A percentile compares a stretch with the other conserved stretches of the same genome.
phyloP scores from a whole-genome alignment of 1,140 invertebrate genomes.

The Ganaspis sp. region DNA sequence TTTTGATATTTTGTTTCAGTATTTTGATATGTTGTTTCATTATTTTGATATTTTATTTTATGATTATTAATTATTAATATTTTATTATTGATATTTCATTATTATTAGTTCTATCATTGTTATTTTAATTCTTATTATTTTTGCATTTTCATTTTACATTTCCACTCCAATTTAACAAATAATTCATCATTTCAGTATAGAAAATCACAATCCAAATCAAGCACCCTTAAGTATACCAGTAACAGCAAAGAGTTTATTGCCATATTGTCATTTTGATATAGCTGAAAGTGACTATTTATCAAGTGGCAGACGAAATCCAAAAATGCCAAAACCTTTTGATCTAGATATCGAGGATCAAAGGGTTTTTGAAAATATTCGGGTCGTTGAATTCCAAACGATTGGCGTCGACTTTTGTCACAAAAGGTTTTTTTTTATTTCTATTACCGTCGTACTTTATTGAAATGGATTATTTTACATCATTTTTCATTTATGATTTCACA shows the following conservation, averaged over 20 bases:
- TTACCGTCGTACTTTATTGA: too few relatives aligned
- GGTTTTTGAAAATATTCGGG: slow-evolving; percentile 67
- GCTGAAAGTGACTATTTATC: slow-evolving; percentile 76
- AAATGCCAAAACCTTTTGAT: slow-evolving; percentile 48
- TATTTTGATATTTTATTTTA: too few relatives aligned
- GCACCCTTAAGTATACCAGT: slow-evolving; percentile 51
- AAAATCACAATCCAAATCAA: slow-evolving; percentile 61
- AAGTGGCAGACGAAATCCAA: slow-evolving; percentile 68
- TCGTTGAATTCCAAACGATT: slow-evolving; percentile 76
- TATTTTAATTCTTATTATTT: too few relatives aligned
- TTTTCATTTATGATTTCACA: too few relatives aligned
- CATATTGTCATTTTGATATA: slow-evolving; percentile 77
- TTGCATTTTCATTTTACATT: too few relatives aligned
- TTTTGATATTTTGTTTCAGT: too few relatives aligned
- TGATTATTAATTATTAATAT: too few relatives aligned
- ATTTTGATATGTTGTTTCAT: too few relatives aligned
- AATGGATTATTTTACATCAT: too few relatives aligned
- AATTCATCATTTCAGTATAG: slow-evolving; percentile 55
- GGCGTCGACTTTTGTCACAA: slow-evolving; percentile 67
- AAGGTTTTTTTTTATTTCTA: slow-evolving; percentile 46
- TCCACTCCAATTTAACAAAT: slow-evolving; percentile 10
- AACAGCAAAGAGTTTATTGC: slow-evolving; percentile 70
- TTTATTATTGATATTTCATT: too few relatives aligned
- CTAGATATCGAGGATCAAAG: slow-evolving; percentile 53
- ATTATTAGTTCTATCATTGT: too few relatives aligned